Base-by-base conservation (phyloP, 1,140 invertebrate genomes). In the Mactra quadrangularis region DNA sequence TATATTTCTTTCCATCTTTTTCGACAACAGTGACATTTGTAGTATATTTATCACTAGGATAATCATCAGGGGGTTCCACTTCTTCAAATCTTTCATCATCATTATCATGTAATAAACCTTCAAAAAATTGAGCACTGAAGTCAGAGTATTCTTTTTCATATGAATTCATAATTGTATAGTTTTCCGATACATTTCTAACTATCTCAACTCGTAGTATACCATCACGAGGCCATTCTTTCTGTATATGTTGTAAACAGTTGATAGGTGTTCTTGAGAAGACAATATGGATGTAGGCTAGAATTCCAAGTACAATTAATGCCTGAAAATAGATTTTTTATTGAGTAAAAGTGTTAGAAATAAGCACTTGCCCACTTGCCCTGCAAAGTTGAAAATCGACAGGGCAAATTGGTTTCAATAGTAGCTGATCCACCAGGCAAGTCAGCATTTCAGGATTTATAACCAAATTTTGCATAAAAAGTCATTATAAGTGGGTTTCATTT, bases 171-270 rank as follows among this genome's bases (percentile, higher is more conserved):
- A 93, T 87, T 25, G 85, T 90, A 82, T 93, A 93, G 77, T 92
- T 90, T 35, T 90, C 89, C 22, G 92, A 92, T 19, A 91, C 90
- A 87, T 97, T 96, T 84, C 95, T 94, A 60, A 98, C 94, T 88
- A 99, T 98, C 94, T 99, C 98, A n/a, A 99, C 97, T 88, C 97
- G 93, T 3, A 99, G 94, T 85, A 99, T 98, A 17, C 99, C 98
- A 94, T 99, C 97, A 77, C 97, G 94, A 1, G 98, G 98, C 98
- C 98, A 99, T 25, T 96, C 95, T 85, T 97, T 95, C 91, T 97
- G 90, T 9, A 99, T 95, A 92, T 97, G 95, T 90, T 98, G 96
- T 84, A 99, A 94, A 94, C 98, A 99, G 88, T 97, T 98, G 47
- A 97, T 97, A 29, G 98, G 98, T 87, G 97, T 95, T 87, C 96